These are phyloP conservation scores for Etheostoma perlongum DNA, from an alignment of 2,797 vertebrate genomes.

Conservation along the genomic window DNA sequence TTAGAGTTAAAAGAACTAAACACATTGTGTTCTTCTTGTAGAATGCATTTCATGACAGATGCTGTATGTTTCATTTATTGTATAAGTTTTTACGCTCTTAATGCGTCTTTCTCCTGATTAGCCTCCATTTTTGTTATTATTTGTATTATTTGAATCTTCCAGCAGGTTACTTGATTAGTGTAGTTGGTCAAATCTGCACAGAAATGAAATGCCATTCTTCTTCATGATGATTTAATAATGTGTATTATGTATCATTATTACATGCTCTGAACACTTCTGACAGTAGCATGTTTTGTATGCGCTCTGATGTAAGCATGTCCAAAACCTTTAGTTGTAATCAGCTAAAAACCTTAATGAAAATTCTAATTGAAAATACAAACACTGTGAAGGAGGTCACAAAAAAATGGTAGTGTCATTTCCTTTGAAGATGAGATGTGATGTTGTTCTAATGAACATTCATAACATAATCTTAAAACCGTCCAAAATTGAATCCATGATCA, in stretches of 20 bases:
- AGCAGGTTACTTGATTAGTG: neutral
- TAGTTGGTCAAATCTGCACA: constrained; percentile 11
- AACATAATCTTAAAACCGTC: constrained; percentile 17
- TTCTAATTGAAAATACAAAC: constrained; percentile 15
- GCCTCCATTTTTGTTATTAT: neutral
- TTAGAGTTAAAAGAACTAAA: neutral
- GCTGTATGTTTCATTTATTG: neutral
- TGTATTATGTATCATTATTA: neutral
- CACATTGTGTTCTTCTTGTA: neutral
- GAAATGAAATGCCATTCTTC: neutral
- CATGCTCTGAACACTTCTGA: neutral
- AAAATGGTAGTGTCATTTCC: constrained; percentile 1
- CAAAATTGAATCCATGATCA: constrained; percentile 25
- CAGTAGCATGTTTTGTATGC: neutral
- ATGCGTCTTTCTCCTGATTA: neutral
- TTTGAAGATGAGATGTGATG: constrained; percentile 7
- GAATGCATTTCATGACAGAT: neutral
- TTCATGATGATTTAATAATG: neutral
- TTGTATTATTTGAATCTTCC: neutral
- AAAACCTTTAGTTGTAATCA: constrained; percentile 20
- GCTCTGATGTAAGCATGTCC: constrained; percentile 9
- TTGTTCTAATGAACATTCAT: constrained; percentile 6
- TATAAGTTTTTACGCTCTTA: neutral
- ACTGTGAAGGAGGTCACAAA: neutral
- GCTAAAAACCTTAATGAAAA: constrained; percentile 11